Conservation (phyloP, 1,140 invertebrate species). For the Brachionus paranguensis region DNA sequence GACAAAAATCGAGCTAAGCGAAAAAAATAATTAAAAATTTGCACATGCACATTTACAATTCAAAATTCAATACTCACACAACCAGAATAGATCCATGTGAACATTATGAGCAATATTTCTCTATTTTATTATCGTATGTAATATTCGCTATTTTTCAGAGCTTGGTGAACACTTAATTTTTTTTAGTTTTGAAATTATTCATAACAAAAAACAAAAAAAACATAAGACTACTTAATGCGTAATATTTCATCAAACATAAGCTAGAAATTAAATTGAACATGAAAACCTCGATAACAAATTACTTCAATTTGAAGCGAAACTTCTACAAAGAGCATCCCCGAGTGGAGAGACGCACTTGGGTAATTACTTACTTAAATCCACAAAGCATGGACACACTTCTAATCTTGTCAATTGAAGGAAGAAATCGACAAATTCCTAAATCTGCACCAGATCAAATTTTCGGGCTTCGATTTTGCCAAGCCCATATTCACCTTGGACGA, state of each 20-base stretch:
- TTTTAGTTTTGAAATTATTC: slow-evolving; percentile 22
- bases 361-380: not conserved
- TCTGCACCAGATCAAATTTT: slow-evolving; percentile 37
- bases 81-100: not conserved
- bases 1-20: not conserved
- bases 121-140: slow-evolving; percentile 8
- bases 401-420: not conserved
- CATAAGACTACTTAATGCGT: not conserved
- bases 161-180: not conserved
- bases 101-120: not conserved
- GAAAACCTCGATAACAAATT: slow-evolving; percentile 23
- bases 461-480: slow-evolving; percentile 31
- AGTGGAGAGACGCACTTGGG: slow-evolving; percentile 25
- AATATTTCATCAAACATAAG: slow-evolving; percentile 10
- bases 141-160: not conserved
- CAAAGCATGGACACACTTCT: not conserved
- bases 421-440: slow-evolving; percentile 32
- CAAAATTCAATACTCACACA: not conserved
- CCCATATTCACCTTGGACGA: slow-evolving; percentile 33
- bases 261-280: not conserved
- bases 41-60: not conserved
- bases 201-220: not conserved
- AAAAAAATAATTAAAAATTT: not conserved
- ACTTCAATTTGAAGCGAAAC: not conserved
- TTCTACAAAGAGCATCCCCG: slow-evolving; percentile 37